These are phyloP conservation scores for Rotaria sp. DNA, from an alignment of 2,888 invertebrate species.

Conservation along the genomic window DNA sequence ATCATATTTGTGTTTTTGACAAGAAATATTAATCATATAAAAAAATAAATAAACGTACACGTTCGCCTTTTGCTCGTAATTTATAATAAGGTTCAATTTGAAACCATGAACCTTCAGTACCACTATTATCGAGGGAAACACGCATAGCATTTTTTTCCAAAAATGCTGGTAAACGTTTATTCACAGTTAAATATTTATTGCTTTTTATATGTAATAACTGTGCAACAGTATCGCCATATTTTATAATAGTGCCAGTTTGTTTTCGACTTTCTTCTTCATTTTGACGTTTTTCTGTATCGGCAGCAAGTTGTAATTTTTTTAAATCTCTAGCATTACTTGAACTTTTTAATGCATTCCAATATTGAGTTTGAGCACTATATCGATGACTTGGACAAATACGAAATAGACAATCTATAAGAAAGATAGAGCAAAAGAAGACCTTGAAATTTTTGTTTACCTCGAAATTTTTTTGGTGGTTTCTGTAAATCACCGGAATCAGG, in stretches of 20 bases:
- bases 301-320: constrained; percentile 65
- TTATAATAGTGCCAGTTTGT: constrained; percentile 78
- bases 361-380: constrained; percentile 60
- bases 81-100: constrained; percentile 97
- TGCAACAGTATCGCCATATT: constrained; percentile 73
- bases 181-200: constrained; percentile 95
- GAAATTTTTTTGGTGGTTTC: constrained; percentile 93
- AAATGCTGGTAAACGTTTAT: constrained; percentile 88
- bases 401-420: constrained; percentile 57
- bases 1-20: constrained; percentile 32
- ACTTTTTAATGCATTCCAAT: constrained; percentile 53
- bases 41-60: constrained; percentile 60
- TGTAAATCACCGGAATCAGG: constrained; percentile 87
- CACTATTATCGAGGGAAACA: constrained; percentile 87
- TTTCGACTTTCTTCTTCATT: constrained; percentile 94
- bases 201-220: constrained; percentile 86
- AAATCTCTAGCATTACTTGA: constrained; percentile 51
- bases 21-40: not conserved
- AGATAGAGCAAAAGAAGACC: constrained; percentile 33
- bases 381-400: constrained; percentile 59
- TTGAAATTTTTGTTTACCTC: constrained; percentile 67
- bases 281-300: constrained; percentile 95
- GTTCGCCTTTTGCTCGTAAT: constrained; percentile 81
- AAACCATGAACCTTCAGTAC: constrained; percentile 99
- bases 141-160: constrained; percentile 97